Base-by-base conservation (phyloP, 1,140 invertebrate species). In the Microvelia longipes region DNA sequence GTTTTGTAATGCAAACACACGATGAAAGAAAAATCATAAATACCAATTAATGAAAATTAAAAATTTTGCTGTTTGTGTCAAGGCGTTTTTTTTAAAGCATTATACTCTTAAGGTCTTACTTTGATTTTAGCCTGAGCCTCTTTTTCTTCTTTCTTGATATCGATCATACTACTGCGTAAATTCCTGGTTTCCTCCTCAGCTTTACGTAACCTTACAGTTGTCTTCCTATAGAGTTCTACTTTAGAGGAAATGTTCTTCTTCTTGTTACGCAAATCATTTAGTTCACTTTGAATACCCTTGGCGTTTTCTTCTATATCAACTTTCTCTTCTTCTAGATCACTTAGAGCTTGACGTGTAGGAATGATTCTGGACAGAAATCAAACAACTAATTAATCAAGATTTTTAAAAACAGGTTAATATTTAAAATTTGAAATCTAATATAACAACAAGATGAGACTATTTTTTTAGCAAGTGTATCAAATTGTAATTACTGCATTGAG, bases 191-290 rank as follows among this genome's bases (percentile, higher is more conserved):
- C 72, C 28, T 71, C 70, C n/a, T 70, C 66, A 26, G 61, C 29
- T 50, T 66, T 19, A 11, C 69, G 28, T 63, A 71, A 28, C 2
- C 69, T 35, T 1, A 69, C 67, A 61, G 27, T 68, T 28, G 65
- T 29, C 0, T 28, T n/a, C 28, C 61, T 67, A 1, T 69, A 68
- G 13, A 68, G 29, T 24, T 70, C 68, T 27, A 71, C 28, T 29
- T 64, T 50, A 19, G 63, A 29, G 26, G 63, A 30, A 15, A 69
- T 28, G 29, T 72, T 67, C 19, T 66, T 67, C 68, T 73, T 73
- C 25, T 73, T 29, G 28, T 70, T 65, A 50, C 69, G 62, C 1
- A 69, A 15, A 1, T 69, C 60, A 29, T 72, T 73, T 5, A 68
- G 28, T 71, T 72, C 71, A 5, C 63, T 19, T 28, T 72, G 68